Base-by-base conservation (phyloP, 2,888 invertebrate genomes). In the Tromatobia lineatoria region DNA sequence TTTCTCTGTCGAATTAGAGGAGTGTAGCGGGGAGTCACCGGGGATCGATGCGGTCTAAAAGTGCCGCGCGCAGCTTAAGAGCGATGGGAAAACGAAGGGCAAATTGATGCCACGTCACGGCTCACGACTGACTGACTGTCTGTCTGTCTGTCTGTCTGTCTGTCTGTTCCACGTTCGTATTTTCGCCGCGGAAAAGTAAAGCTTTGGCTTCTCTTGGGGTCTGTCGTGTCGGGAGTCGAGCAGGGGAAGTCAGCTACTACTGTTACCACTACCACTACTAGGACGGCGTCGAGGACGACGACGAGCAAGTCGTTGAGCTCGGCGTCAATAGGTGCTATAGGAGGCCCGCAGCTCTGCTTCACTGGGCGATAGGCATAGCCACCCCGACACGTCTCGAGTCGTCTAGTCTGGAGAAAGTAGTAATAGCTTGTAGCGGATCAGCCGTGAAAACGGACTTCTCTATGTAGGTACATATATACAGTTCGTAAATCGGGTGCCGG, bases 391-490 rank as follows among this genome's bases (percentile, higher is more conserved):
- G 59, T 61, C 59, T 61, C 34, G 59, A 29, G 34, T n/a, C 59
- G 59, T 61, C 38, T 57, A 45, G 15, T 64, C 47, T 75, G 59
- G 38, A 3, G 70, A 25, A 78, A 78, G 78, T 78, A 69, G 78
- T 70, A 61, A 78, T 69, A 69, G 61, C 52, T 61, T 61, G 38
- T 59, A 71, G 69, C 64, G 61, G 78, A 71, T 78, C 78, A 78
- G 78, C 59, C 78, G 78, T 70, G 25, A 69, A 78, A 76, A 64
- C 76, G 50, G 50, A 67, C 76, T 54, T 61, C 59, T 34, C 59
- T 34, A 34, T 18, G 34, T 34, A 61, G 59, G 18, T 61, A 34
- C 29, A 59, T 61, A 61, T 34, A 34, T 23, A 29, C 18, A 42
- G 61, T 70, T n/a, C n/a, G 64, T 66, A 70, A 59, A 64, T 50